Base-by-base conservation (phyloP, 2,797 vertebrate genomes). In the Argyrosomus regius region DNA sequence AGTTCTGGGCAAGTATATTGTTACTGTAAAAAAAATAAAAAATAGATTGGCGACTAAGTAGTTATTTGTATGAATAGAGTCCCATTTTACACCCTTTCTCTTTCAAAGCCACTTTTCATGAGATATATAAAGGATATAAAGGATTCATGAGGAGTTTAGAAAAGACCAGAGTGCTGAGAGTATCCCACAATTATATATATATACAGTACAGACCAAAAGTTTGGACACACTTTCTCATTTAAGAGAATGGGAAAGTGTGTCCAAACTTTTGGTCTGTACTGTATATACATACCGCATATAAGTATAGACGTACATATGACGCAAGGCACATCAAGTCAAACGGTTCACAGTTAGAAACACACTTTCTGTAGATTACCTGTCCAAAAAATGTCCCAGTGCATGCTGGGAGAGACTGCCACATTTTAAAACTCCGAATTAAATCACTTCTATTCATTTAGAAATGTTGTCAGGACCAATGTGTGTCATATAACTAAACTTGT, bases 401-500 rank as follows among this genome's bases (percentile, higher is more conserved):
- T 13, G 18, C 48, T 39, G 39, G 41, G 17, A 53, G 12, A n/a
- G 18, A 26, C 18, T 26, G 20, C 11, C 43, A 35, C 24, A 12
- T 48, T 24, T 24, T 53, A 17, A 24, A 66, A 53, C 13, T 45
- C 17, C 6, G 3, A 39, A 20, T 62, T 3, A 68, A 61, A 62
- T 18, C 3, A 39, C 14, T 22, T 22, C 7, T 49, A 3, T 28
- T 46, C 2, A 10, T 57, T 17, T 45, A 7, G 6, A 58, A 67
- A 46, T 48, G 41, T 22, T 71, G 16, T 28, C 0, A 24, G 2
- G 53, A n/a, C 6, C 41, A 35, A 11, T 10, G 18, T 4, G 20
- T 66, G 28, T 63, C 8, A 20, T 61, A n/a, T 16, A 22, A 62
- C 41, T 43, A n/a, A 80, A 75, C 24, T 75, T 69, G 20, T 50